phyloP scores from a whole-genome alignment of 2,797 vertebrate genomes.

The Leptatherina wallacei region DNA sequence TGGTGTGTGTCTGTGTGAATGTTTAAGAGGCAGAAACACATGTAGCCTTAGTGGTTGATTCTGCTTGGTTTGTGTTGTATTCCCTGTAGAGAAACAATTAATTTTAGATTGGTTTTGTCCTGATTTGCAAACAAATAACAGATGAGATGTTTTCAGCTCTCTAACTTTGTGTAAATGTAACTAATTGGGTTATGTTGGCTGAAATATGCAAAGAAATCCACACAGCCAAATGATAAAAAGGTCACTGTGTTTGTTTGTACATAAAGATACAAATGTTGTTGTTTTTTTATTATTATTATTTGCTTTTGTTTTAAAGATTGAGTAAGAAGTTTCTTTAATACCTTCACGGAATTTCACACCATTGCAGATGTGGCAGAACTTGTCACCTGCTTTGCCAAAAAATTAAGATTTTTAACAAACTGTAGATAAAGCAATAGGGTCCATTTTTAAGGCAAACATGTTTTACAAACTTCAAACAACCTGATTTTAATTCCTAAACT shows the following conservation, averaged over 20 bases:
- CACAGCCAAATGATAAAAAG: neutral
- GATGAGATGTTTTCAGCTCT: slow-evolving; percentile 10
- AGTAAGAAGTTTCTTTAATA: neutral
- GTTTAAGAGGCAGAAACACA: slow-evolving; percentile 9
- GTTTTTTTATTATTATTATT: neutral
- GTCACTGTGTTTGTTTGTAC: neutral
- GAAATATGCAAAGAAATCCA: neutral
- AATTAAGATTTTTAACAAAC: neutral
- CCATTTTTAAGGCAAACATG: neutral
- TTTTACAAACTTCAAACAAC: neutral
- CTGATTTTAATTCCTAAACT: neutral
- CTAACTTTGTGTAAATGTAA: neutral
- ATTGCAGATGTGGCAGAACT: neutral
- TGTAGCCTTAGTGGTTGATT: slow-evolving; percentile 32
- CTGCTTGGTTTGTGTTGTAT: slow-evolving; percentile 42
- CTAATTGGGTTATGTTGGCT: neutral
- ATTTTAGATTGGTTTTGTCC: slow-evolving; percentile 1
- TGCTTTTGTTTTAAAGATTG: no score
- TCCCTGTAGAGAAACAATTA: slow-evolving; percentile 28
- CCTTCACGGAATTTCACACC: neutral
- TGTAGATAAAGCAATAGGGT: neutral
- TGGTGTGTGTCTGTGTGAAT: slow-evolving; percentile 3
- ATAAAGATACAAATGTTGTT: neutral
- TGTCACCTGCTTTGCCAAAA: neutral
- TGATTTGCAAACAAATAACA: neutral